Conservation (phyloP, 2,113 vertebrate species). For the Charina bottae region DNA sequence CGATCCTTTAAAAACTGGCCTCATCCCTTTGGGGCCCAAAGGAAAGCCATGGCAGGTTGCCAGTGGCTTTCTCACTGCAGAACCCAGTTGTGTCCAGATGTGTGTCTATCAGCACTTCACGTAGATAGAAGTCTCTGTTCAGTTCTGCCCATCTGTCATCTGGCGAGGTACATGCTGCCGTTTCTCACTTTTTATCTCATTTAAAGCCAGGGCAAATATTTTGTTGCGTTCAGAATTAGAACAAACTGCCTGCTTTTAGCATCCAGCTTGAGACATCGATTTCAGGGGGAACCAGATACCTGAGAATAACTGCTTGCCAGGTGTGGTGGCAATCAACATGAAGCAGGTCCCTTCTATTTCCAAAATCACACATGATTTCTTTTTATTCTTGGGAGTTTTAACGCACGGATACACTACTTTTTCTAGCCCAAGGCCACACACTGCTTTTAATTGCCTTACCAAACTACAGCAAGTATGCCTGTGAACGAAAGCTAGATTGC, state of each 20-base stretch:
- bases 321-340: not conserved
- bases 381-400: not conserved
- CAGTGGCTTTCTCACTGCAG: not conserved
- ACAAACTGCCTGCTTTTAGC: too few relatives aligned
- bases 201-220: not conserved
- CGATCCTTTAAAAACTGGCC: not conserved
- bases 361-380: not conserved
- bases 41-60: not conserved
- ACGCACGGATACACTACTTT: not conserved
- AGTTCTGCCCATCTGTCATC: not conserved
- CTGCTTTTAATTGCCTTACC: not conserved
- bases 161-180: rapidly evolving
- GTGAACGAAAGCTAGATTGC: not conserved
- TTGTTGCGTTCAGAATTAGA: not conserved
- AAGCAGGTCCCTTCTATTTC: not conserved
- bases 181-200: not conserved
- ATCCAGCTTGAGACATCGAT: too few relatives aligned
- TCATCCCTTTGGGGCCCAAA: not conserved
- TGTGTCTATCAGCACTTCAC: constrained; percentile 10
- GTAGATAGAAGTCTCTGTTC: not conserved
- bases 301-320: not conserved
- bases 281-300: not conserved
- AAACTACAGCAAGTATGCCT: not conserved
- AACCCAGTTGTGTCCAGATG: not conserved
- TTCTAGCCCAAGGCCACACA: not conserved